phyloP scores from a whole-genome alignment of 2,113 vertebrate species.

The Stomatorhinus ivindoensis region DNA sequence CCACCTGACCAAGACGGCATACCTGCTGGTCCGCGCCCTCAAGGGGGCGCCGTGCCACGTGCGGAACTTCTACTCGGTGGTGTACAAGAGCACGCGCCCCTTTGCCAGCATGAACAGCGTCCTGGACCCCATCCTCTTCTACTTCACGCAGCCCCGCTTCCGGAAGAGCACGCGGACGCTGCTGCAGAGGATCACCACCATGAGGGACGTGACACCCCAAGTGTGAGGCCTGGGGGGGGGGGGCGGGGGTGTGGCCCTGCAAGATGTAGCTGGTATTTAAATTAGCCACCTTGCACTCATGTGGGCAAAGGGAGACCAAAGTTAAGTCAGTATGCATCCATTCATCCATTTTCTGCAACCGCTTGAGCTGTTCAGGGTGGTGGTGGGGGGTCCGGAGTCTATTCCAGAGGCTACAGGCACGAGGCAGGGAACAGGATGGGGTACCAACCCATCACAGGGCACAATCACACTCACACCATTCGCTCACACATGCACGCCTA shows the following conservation, averaged over 20 bases:
- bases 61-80: constrained; percentile 72
- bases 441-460: no score
- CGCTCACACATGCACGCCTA: no score
- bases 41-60: constrained; percentile 47
- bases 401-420: no score
- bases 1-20: constrained; percentile 87
- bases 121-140: constrained; percentile 91
- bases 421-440: no score
- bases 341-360: background rate
- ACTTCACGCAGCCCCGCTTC: constrained; percentile 83
- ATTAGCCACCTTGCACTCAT: background rate
- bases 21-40: constrained; percentile 72
- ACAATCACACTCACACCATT: no score
- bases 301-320: background rate
- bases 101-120: constrained; percentile 95
- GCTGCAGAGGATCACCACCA: constrained; percentile 65
- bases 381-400: no score
- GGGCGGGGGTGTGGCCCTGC: background rate
- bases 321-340: background rate
- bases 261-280: background rate
- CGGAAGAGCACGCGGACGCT: constrained; percentile 65
- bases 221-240: constrained; percentile 30
- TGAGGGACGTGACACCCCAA: constrained; percentile 44
- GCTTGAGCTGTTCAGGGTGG: background rate
- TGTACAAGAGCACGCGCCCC: constrained; percentile 85